phyloP scores from a whole-genome alignment of 2,888 invertebrate genomes.

The Miltochrista miniata region DNA sequence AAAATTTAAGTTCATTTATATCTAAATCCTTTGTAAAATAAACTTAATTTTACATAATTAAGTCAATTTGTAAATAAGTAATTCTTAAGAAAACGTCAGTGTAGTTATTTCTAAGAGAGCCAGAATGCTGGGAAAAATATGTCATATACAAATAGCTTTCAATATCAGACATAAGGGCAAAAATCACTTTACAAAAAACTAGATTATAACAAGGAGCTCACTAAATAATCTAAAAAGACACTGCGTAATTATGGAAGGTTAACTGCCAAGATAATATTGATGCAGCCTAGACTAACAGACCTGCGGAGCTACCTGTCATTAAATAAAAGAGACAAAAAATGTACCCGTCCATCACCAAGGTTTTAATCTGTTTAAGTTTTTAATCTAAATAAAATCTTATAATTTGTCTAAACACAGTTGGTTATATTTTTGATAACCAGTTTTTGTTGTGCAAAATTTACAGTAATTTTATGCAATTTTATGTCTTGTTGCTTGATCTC shows the following conservation, averaged over 20 bases:
- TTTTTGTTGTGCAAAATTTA: conserved; percentile 33
- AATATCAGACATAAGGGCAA: no score
- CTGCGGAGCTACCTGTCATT: conserved; percentile 24
- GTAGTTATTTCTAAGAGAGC: no score
- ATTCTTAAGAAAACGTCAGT: no score
- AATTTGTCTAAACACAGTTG: conserved; percentile 9
- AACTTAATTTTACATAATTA: no score
- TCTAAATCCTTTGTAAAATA: no score
- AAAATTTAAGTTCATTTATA: no score
- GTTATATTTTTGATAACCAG: conserved; percentile 31
- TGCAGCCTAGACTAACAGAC: conserved; percentile 21
- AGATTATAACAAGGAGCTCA: no score
- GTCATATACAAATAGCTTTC: no score
- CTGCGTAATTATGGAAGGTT: neutral
- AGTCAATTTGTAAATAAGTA: no score
- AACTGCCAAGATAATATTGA: conserved; percentile 1
- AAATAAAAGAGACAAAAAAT: conserved; percentile 30
- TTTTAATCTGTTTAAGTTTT: conserved; percentile 16
- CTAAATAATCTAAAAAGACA: no score
- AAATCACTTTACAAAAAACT: no score
- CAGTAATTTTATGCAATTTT: conserved; percentile 35
- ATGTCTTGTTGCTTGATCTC: conserved; percentile 18
- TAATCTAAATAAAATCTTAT: conserved; percentile 22
- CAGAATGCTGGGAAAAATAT: no score
- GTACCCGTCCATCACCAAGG: conserved; percentile 13